phyloP scores from a whole-genome alignment of 1,140 invertebrate genomes.

The Drosophila athabasca region DNA sequence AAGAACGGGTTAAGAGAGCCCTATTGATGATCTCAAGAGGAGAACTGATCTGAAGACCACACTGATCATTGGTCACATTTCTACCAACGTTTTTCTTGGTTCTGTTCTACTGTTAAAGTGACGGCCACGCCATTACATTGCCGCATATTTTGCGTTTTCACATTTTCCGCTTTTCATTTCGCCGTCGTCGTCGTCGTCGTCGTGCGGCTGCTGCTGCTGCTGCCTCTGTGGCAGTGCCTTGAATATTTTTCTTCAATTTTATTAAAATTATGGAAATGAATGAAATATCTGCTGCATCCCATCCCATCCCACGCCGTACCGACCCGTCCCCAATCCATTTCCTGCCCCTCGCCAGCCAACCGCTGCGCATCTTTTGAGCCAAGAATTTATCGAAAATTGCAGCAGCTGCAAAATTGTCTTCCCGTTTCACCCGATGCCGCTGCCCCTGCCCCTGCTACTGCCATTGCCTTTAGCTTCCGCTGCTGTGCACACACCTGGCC shows the following conservation, averaged over 20 bases:
- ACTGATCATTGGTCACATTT: not conserved
- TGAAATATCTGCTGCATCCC: constrained; percentile 64
- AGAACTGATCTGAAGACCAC: not conserved
- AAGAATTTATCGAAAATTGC: constrained; percentile 79
- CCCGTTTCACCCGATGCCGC: constrained; percentile 7
- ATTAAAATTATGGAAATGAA: constrained; percentile 83
- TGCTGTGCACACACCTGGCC: constrained; percentile 46
- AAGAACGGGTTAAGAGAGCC: too few relatives aligned
- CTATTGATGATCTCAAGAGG: too few relatives aligned
- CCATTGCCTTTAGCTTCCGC: not conserved
- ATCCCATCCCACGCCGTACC: not conserved
- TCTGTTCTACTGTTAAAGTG: constrained; percentile 24
- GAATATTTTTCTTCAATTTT: constrained; percentile 82
- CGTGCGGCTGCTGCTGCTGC: constrained; percentile 11
- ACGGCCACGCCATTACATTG: constrained; percentile 34
- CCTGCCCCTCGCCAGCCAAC: not conserved
- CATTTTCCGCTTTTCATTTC: constrained; percentile 58
- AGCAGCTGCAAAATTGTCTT: constrained; percentile 65
- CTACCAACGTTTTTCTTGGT: not conserved
- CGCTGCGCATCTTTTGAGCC: constrained; percentile 57
- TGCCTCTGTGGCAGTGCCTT: constrained; percentile 53
- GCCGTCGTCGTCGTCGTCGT: constrained; percentile 24
- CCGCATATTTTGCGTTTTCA: constrained; percentile 68
- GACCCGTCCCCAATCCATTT: not conserved
- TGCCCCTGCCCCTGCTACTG: too few relatives aligned